Evolutionary conservation across 2,888 invertebrate species (phyloP), one percentile per base, ranked within the genome.

Genomic region (Xestia xanthographa): DNA sequence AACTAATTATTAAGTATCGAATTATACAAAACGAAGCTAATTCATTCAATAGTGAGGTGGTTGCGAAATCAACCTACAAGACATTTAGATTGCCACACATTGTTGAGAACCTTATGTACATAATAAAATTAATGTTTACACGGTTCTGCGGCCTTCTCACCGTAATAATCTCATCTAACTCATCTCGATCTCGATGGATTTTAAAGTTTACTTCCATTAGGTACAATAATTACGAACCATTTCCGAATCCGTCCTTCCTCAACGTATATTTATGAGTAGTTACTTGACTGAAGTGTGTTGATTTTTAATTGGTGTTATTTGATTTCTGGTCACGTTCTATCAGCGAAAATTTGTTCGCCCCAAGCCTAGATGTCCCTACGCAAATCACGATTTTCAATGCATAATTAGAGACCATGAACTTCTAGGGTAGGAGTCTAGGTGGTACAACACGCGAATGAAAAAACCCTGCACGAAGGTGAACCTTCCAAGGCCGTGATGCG

Each of bases 111-210:
- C 77, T 77, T 83, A 85, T 79, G 86, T 79, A 85, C 80, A 86
- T 82, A 83, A 86, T 85, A 84, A 88, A 90, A 92, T 92, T 92
- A 90, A 87, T 91, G 89, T 92, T 91, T 91, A 90, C 87, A 88
- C 90, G 89, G 87, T 87, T 87, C 87, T 81, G 68, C 85, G 92
- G 86, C 93, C 93, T 93, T 92, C 91, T 86, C 83, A 87, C 80
- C 75, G 77, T 75, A 87, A 85, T 86, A 86, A 89, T 87, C 86
- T 83, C 78, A 88, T 87, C 86, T 78, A 75, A 88, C 86, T 85
- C 86, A 83, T 87, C 84, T 84, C 53, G 70, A 81, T 77, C 77
- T 77, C 77, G 50, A 80, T 77, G 71, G 48, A 68, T 73, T 74
- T 45, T 77, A 70, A 82, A 77, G 65, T 77, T 84, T 80, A 67